phyloP scores from a whole-genome alignment of 2,888 invertebrate genomes.

The Lasioglossum lativentre region DNA sequence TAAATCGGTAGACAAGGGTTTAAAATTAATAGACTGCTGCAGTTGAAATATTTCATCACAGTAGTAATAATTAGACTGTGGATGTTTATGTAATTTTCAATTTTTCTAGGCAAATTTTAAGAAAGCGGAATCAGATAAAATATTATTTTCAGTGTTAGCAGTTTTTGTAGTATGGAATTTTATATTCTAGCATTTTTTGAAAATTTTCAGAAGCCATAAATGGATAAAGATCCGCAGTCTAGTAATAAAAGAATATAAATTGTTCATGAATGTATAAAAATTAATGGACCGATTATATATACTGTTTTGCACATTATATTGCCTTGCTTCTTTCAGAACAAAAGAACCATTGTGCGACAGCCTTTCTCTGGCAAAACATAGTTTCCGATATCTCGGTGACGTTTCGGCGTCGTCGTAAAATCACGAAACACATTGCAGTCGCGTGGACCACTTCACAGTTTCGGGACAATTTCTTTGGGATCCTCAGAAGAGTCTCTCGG shows the following conservation, averaged over 20 bases:
- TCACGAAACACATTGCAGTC: constrained; percentile 1
- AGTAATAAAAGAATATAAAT: background rate
- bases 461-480: constrained; percentile 17
- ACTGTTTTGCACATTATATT: background rate
- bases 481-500: constrained; percentile 27
- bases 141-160: too few relatives aligned
- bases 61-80: too few relatives aligned
- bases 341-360: background rate
- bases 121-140: too few relatives aligned
- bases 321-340: background rate
- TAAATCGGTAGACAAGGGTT: too few relatives aligned
- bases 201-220: too few relatives aligned
- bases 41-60: too few relatives aligned
- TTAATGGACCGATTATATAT: background rate
- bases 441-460: constrained; percentile 3
- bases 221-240: too few relatives aligned
- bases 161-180: too few relatives aligned
- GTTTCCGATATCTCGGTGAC: background rate
- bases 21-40: background rate
- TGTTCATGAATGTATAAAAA: background rate
- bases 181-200: too few relatives aligned
- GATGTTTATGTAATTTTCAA: too few relatives aligned
- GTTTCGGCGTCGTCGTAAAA: constrained; percentile 30
- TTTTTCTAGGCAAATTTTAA: too few relatives aligned
- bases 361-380: background rate